These are phyloP conservation scores for Ormyrus nitidulus DNA, from an alignment of 2,888 invertebrate genomes.

Conservation along the genomic window DNA sequence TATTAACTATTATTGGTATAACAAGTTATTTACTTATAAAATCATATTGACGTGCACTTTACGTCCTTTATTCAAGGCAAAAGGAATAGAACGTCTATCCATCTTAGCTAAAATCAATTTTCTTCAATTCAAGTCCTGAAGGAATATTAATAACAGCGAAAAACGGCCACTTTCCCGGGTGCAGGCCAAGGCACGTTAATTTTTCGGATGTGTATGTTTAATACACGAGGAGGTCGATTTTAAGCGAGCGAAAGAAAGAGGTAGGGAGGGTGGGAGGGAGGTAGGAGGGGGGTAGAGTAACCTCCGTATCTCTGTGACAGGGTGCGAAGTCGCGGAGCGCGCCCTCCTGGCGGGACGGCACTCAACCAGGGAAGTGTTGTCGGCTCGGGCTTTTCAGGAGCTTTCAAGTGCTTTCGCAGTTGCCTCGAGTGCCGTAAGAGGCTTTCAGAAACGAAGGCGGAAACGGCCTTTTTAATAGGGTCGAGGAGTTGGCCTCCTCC, in stretches of 20 bases:
- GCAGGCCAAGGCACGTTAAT: neutral
- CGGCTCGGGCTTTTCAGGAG: slow-evolving; percentile 75
- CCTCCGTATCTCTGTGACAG: slow-evolving; percentile 72
- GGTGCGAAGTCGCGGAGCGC: slow-evolving; percentile 69
- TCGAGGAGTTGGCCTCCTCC: slow-evolving; percentile 67
- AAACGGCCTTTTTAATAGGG: slow-evolving; percentile 76
- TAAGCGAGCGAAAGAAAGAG: slow-evolving; percentile 15
- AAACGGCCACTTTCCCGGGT: too few species aligned
- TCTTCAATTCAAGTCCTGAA: too few species aligned
- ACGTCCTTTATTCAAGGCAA: too few species aligned
- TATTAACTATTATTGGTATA: too few species aligned
- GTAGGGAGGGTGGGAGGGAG: slow-evolving; percentile 26
- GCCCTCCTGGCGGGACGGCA: slow-evolving; percentile 71
- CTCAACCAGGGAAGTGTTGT: slow-evolving; percentile 74
- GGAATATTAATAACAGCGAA: too few species aligned
- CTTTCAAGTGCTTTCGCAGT: slow-evolving; percentile 76
- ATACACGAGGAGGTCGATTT: slow-evolving; percentile 60
- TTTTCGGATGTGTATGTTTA: slow-evolving; percentile 7
- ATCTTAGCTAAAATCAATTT: too few species aligned
- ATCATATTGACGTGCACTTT: too few species aligned
- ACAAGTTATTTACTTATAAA: too few species aligned
- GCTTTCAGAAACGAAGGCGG: slow-evolving; percentile 75
- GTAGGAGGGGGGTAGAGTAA: slow-evolving; percentile 32
- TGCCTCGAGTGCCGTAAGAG: slow-evolving; percentile 76
- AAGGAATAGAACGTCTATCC: too few species aligned